These are phyloP conservation scores for Phymanthus crucifer DNA, from an alignment of 92 coral and sea anemone genomes.

Conservation along the genomic window DNA sequence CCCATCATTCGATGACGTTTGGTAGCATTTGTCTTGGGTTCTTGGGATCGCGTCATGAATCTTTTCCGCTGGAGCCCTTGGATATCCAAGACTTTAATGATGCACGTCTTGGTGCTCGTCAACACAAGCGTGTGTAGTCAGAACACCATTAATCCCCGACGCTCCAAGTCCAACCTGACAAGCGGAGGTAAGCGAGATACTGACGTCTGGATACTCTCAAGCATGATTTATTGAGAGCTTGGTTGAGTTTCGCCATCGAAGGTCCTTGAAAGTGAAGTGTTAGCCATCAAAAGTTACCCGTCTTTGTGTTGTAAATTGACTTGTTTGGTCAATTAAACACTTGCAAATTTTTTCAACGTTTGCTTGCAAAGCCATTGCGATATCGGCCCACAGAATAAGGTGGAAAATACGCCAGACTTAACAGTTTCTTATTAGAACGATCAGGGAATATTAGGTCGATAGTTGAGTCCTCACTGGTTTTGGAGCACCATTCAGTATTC, in stretches of 20 bases:
- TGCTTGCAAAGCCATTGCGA: not conserved
- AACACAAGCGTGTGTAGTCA: constrained; percentile 32
- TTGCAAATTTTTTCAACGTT: constrained; percentile 19
- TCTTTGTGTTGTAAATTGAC: constrained; percentile 27
- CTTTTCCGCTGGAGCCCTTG: not conserved
- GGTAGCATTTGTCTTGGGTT: not conserved
- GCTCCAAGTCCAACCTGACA: constrained; percentile 35
- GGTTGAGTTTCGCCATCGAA: constrained; percentile 14
- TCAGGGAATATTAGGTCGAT: not conserved
- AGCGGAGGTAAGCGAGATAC: constrained; percentile 34
- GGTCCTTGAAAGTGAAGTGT: constrained; percentile 40
- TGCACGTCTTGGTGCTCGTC: not conserved
- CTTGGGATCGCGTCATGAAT: not conserved
- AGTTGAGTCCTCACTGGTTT: not conserved
- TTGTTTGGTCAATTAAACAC: constrained; percentile 12
- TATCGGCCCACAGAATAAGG: not conserved
- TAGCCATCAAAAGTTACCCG: constrained; percentile 34
- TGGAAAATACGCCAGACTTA: not conserved
- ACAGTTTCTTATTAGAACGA: not conserved
- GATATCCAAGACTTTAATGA: not conserved
- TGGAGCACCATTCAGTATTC: not conserved
- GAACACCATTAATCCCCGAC: constrained; percentile 55
- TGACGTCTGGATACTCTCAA: constrained; percentile 18
- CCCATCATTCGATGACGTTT: constrained; percentile 9
- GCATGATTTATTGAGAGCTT: constrained; percentile 14